These are phyloP conservation scores for Calliopsis andreniformis DNA, from an alignment of 1,140 invertebrate genomes.

Conservation along the genomic window DNA sequence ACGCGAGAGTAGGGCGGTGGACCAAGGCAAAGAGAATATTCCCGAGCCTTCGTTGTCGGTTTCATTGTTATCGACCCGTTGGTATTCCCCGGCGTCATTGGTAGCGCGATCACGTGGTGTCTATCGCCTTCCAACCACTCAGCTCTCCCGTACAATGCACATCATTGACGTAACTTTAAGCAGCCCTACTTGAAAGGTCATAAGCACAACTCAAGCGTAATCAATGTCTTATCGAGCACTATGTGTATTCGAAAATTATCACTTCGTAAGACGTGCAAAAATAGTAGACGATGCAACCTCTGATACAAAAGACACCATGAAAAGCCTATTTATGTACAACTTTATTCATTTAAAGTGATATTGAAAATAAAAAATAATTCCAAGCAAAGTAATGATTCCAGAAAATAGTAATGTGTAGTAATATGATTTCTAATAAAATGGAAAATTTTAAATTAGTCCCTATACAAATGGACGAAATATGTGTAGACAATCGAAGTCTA, in stretches of 20 bases:
- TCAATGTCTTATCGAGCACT: conserved; percentile 13
- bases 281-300: not conserved
- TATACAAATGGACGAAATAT: no score
- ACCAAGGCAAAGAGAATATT: conserved; percentile 47
- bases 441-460: no score
- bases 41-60: conserved; percentile 52
- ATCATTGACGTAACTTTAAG: conserved; percentile 53
- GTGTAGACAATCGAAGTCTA: no score
- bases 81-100: conserved; percentile 57
- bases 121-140: conserved; percentile 56
- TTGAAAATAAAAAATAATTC: no score
- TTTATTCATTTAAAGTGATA: no score
- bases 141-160: conserved; percentile 56
- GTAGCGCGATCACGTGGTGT: conserved; percentile 65
- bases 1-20: not conserved
- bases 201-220: conserved; percentile 33
- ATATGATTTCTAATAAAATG: no score
- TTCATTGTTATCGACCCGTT: conserved; percentile 67
- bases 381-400: no score
- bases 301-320: not conserved
- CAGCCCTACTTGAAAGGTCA: conserved; percentile 55
- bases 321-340: no score
- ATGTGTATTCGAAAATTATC: not conserved
- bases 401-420: no score
- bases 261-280: not conserved